Percentiles rank a stretch among this genome's conserved stretches.
These are phyloP conservation scores for Brachionus rotundiformis DNA, from an alignment of 1,140 invertebrate genomes.

Conservation along the genomic window DNA sequence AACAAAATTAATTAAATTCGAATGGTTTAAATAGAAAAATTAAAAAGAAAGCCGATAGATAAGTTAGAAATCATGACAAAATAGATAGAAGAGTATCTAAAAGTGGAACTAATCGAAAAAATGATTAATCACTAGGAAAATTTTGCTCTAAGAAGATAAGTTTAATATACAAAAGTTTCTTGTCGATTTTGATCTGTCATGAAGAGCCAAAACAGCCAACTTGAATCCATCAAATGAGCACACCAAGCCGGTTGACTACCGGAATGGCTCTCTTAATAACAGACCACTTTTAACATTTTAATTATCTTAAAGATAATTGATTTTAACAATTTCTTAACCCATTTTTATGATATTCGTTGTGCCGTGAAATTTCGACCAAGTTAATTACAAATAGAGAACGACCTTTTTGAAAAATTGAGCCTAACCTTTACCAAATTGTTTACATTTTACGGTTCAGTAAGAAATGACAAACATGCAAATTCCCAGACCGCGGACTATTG, in stretches of 20 bases:
- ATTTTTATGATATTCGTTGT: constrained; percentile 43
- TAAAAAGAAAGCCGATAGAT: neutral
- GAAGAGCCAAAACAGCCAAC: neutral
- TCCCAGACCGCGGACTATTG: neutral
- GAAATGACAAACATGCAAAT: constrained; percentile 40
- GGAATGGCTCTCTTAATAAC: neutral
- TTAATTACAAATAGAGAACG: constrained; percentile 43
- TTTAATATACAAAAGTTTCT: neutral
- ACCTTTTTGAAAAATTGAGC: constrained; percentile 13
- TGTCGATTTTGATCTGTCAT: neutral
- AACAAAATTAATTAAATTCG: constrained; percentile 32
- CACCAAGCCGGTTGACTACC: neutral
- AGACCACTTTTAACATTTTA: constrained; percentile 1
- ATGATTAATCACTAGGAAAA: neutral
- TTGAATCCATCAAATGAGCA: neutral
- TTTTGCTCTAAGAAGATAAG: neutral
- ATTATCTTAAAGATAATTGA: constrained; percentile 44
- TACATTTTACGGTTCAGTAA: constrained; percentile 36
- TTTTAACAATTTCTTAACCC: constrained; percentile 16
- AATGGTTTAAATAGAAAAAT: constrained; percentile 20
- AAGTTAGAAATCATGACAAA: constrained; percentile 6
- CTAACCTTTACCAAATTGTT: constrained; percentile 7
- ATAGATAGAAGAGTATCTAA: neutral
- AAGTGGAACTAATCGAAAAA: constrained; percentile 27
- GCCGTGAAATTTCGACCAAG: constrained; percentile 33